phyloP scores from a whole-genome alignment of 1,140 invertebrate species.

The Sarcophaga peregrina region DNA sequence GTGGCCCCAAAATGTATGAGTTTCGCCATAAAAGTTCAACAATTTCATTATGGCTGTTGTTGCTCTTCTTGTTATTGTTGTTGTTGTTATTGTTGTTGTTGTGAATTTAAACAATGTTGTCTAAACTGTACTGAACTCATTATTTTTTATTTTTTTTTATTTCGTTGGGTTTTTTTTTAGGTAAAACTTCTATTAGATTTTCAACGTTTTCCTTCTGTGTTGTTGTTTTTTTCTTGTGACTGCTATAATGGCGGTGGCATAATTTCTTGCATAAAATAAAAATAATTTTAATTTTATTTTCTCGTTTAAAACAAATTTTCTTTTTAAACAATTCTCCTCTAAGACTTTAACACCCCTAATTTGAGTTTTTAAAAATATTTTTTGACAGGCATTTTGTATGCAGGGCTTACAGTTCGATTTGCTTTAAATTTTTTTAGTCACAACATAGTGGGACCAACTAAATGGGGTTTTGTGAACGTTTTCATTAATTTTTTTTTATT shows the following conservation, averaged over 20 bases:
- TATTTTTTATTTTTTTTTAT: neutral
- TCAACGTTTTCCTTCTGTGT: too few species aligned
- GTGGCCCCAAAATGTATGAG: too few species aligned
- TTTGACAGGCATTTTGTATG: neutral
- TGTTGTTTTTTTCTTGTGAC: too few species aligned
- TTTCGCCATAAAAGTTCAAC: too few species aligned
- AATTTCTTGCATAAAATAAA: neutral
- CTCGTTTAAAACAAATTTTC: neutral
- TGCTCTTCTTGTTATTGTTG: neutral
- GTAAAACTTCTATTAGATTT: slow-evolving; percentile 14
- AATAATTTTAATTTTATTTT: too few species aligned
- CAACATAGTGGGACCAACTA: too few species aligned
- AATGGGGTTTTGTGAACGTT: too few species aligned
- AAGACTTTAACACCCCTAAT: neutral
- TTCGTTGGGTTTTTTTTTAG: too few species aligned
- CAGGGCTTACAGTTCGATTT: neutral
- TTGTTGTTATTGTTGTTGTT: neutral
- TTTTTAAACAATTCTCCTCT: neutral
- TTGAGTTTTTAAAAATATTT: neutral
- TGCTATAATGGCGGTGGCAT: neutral
- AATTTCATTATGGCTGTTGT: neutral
- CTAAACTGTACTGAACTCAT: neutral
- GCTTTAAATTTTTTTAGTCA: too few species aligned
- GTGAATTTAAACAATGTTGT: neutral
- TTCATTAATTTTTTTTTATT: too few species aligned